phyloP scores from a whole-genome alignment of 2,113 vertebrate species.

The Thryonomys swinderianus region DNA sequence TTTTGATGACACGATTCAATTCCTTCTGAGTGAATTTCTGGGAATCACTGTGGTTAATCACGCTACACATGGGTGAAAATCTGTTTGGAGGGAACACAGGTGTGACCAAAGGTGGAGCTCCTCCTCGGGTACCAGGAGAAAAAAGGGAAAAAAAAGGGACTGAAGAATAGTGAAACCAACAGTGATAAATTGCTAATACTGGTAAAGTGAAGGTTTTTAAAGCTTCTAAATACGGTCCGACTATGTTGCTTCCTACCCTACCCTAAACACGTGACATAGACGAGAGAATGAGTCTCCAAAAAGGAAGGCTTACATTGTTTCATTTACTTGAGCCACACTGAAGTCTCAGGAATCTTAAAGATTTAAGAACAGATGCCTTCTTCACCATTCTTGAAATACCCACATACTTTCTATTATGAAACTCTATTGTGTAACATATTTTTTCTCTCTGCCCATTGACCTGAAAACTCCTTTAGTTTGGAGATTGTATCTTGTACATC shows the following conservation, averaged over 20 bases:
- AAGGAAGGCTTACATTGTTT: neutral
- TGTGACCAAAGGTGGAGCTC: too few species aligned
- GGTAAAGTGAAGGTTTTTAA: neutral
- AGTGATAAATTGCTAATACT: neutral
- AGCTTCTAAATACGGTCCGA: neutral
- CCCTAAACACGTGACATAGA: neutral
- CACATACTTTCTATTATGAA: neutral
- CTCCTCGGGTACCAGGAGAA: neutral
- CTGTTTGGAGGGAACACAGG: neutral
- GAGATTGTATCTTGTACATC: neutral
- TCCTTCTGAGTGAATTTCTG: neutral
- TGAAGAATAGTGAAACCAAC: neutral
- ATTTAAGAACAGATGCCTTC: neutral
- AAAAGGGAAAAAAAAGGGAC: too few species aligned
- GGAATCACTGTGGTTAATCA: neutral
- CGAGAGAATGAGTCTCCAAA: neutral
- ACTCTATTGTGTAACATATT: neutral
- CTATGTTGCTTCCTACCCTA: neutral
- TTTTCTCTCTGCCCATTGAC: neutral
- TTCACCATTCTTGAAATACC: neutral
- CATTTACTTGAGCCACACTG: neutral
- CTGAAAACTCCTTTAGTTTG: neutral
- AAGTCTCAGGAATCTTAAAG: neutral
- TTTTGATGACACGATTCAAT: neutral
- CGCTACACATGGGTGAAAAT: neutral